These are phyloP conservation scores for Cnemophilus loriae DNA, from an alignment of 2,113 vertebrate species.

Conservation along the genomic window DNA sequence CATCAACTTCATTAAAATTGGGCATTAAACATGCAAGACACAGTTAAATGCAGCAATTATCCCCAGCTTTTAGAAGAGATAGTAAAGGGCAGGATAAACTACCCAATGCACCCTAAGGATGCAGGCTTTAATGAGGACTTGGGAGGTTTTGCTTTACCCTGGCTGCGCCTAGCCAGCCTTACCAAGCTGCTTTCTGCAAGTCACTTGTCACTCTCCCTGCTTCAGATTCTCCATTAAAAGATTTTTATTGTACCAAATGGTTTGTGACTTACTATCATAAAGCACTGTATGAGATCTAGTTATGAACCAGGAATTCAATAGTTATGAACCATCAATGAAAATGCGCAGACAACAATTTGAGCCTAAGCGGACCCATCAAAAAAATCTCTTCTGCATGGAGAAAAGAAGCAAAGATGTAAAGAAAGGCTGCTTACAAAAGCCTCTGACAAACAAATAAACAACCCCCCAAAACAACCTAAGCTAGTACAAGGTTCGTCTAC, in stretches of 20 bases:
- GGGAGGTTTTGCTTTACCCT: not conserved
- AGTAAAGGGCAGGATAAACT: not conserved
- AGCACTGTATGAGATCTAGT: not conserved
- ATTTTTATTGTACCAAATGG: not conserved
- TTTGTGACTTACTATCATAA: not conserved
- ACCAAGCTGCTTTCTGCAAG: not conserved
- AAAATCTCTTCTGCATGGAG: not conserved
- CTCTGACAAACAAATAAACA: not conserved
- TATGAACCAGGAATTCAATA: not conserved
- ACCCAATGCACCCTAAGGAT: not conserved
- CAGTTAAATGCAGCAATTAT: not conserved
- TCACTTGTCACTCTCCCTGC: not conserved
- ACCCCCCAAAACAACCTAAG: not conserved
- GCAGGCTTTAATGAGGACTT: not conserved
- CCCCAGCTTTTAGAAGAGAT: not conserved
- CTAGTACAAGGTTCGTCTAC: not conserved
- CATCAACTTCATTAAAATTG: not conserved
- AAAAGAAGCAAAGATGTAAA: not conserved
- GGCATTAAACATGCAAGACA: not conserved
- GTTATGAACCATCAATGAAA: not conserved
- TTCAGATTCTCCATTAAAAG: not conserved
- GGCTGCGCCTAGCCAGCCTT: not conserved
- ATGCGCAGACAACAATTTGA: not conserved
- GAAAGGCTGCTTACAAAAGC: not conserved
- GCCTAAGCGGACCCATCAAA: not conserved